Evolutionary conservation across 1,140 invertebrate genomes (phyloP).

Genomic region (Dendroctonus valens): DNA sequence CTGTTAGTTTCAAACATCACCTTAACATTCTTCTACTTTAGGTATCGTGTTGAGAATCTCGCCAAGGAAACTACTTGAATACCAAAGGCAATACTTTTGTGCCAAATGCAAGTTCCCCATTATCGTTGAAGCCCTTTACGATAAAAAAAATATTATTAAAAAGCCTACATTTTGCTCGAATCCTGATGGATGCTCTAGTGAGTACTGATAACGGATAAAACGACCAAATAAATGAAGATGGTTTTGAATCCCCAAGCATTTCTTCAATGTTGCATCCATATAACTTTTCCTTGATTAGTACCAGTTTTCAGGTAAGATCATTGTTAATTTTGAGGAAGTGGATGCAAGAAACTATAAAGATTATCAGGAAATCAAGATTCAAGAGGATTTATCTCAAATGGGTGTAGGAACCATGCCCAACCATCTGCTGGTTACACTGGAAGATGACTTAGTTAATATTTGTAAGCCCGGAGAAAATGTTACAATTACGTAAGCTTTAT

Average conservation of each 20-base stretch:
- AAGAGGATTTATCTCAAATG: constrained; percentile 73
- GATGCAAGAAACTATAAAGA: constrained; percentile 72
- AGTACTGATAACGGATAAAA: constrained; percentile 22
- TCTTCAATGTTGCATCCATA: neutral
- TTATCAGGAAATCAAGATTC: constrained; percentile 89
- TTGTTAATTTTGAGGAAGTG: constrained; percentile 55
- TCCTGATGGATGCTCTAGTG: constrained; percentile 58
- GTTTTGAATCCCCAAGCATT: neutral
- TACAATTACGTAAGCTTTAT: constrained; percentile 66
- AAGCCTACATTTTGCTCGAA: constrained; percentile 63
- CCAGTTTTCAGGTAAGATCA: constrained; percentile 43
- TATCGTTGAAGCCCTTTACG: constrained; percentile 66
- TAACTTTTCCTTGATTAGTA: neutral
- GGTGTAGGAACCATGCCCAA: constrained; percentile 71
- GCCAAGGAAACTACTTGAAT: constrained; percentile 74
- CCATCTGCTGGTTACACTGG: constrained; percentile 76
- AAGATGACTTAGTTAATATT: constrained; percentile 83
- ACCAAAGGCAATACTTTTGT: constrained; percentile 71
- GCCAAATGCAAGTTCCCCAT: constrained; percentile 73
- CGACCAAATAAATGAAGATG: neutral
- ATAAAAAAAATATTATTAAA: constrained; percentile 63
- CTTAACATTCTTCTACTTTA: constrained; percentile 39
- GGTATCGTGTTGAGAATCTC: constrained; percentile 78
- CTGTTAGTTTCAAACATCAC: neutral
- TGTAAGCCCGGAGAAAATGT: constrained; percentile 90